Base-by-base conservation (phyloP, 2,797 vertebrate species). In the Phoeniculus purpureus region DNA sequence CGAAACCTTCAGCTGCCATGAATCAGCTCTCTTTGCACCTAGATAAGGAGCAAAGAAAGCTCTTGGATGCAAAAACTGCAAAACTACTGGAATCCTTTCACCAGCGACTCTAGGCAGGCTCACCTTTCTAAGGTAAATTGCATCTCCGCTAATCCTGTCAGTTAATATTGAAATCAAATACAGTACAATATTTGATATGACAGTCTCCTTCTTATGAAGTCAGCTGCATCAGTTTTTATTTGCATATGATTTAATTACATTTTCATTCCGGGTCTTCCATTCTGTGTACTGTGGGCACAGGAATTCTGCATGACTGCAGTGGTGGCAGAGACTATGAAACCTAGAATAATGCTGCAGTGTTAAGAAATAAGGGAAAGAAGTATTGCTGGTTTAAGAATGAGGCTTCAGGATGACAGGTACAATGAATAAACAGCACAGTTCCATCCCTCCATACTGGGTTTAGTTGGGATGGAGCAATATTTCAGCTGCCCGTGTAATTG, bases 121-220 rank as follows among this genome's bases (percentile, higher is more conserved):
- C 94, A 91, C 78, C 94, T 94, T 96, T 92, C 88, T 84, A 96
- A 96, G 93, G 94, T 96, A 97, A 96, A 97, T 97, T 97, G 95
- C 95, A 97, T 96, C 94, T 94, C 94, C 89, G 82, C 64, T 97
- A 97, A 97, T 96, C 95, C 95, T 94, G 95, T 83, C 93, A 25
- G 90, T 95, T 97, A 97, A 97, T 97, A 97, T 90, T 97, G 96
- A 97, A 97, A 96, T 96, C 92, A 96, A 96, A 96, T 94, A 96
- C 55, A 95, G 91, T 92, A 81, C 4, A 31, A 25, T 77, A 94
- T 95, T 97, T 97, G 82, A 96, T 94, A 91, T 93, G 95, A 93
- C 94, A 91, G 87, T 82, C 81, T 90, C 93, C 90, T 82, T 93
- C 87, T 96, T 93, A 87, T 90, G 77, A 94, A 92, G 90, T 52